A percentile compares a stretch with the other conserved stretches of the same genome.
phyloP scores from a whole-genome alignment of 2,888 invertebrate genomes.

The Heteromurus nitidus region DNA sequence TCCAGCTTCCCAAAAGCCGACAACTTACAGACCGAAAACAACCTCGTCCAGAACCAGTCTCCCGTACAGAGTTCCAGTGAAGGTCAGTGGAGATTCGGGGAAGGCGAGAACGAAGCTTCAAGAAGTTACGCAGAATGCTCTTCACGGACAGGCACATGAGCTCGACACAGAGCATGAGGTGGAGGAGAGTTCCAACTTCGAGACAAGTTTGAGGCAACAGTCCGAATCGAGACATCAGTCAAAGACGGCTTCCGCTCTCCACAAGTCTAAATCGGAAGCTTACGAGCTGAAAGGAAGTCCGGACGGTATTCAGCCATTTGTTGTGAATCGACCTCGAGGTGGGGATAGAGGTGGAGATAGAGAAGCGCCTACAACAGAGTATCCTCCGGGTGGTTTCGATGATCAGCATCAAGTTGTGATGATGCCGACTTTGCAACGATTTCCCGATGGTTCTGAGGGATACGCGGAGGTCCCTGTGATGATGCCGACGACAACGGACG shows the following conservation, averaged over 20 bases:
- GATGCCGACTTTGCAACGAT: constrained; percentile 68
- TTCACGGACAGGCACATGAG: constrained; percentile 34
- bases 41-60: not conserved
- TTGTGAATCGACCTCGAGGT: constrained; percentile 59
- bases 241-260: constrained; percentile 62
- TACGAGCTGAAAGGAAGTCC: constrained; percentile 67
- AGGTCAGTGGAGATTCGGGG: constrained; percentile 24
- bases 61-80: constrained; percentile 64
- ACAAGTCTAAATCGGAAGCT: constrained; percentile 70
- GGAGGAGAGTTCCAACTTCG: constrained; percentile 56
- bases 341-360: too few species aligned
- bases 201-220: constrained; percentile 63
- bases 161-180: constrained; percentile 49
- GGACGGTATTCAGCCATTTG: constrained; percentile 62
- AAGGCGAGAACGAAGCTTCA: constrained; percentile 62
- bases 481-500: constrained; percentile 32
- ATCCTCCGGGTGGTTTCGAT: not conserved
- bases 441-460: constrained; percentile 69
- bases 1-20: not conserved
- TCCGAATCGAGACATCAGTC: constrained; percentile 60
- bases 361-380: not conserved
- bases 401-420: constrained; percentile 66
- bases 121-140: constrained; percentile 58
- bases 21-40: constrained; percentile 34
- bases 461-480: constrained; percentile 70